Conservation (phyloP, 1,140 invertebrate genomes). For the Adelges cooleyi region DNA sequence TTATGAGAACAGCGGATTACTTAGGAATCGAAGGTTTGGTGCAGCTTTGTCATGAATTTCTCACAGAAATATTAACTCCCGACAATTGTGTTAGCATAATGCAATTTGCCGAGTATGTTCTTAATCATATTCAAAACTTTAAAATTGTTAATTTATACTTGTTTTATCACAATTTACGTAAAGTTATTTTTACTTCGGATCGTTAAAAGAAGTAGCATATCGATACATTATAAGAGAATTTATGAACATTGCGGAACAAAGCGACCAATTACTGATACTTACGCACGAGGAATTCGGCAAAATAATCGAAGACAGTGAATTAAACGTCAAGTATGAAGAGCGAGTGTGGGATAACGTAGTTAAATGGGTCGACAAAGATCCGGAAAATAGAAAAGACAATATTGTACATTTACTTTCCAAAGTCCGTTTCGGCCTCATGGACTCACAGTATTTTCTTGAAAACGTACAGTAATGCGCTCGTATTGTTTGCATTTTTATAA, state of each 20-base stretch:
- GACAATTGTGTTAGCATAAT: constrained; percentile 72
- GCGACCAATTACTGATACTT: constrained; percentile 58
- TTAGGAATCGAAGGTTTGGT: constrained; percentile 65
- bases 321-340: constrained; percentile 55
- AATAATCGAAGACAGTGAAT: constrained; percentile 56
- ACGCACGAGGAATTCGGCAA: constrained; percentile 53
- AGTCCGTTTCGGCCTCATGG: constrained; percentile 69
- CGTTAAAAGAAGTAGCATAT: constrained; percentile 53
- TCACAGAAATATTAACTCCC: constrained; percentile 49
- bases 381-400: constrained; percentile 47
- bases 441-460: constrained; percentile 65
- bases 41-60: constrained; percentile 62
- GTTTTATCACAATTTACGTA: constrained; percentile 31
- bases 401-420: constrained; percentile 64
- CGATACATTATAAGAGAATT: constrained; percentile 63
- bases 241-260: constrained; percentile 47
- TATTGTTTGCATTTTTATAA: too few relatives aligned
- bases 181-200: constrained; percentile 53
- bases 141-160: background rate
- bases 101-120: constrained; percentile 51
- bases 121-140: background rate
- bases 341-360: constrained; percentile 52
- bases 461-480: constrained; percentile 40
- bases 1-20: constrained; percentile 65
- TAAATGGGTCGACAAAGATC: constrained; percentile 52